These are phyloP conservation scores for Protonibea diacanthus DNA, from an alignment of 2,797 vertebrate genomes.

Conservation along the genomic window DNA sequence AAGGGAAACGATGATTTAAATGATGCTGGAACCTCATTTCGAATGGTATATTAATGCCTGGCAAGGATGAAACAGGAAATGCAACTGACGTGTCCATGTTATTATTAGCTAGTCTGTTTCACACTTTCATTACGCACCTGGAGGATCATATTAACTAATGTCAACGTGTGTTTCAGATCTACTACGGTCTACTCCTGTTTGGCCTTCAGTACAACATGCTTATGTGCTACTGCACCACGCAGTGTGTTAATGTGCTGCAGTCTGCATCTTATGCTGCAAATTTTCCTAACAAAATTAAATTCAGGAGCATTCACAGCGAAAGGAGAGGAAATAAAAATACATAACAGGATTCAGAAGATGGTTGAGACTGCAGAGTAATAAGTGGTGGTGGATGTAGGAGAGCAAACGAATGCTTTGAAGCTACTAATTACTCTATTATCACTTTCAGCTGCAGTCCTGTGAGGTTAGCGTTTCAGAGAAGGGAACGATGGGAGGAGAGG, in stretches of 20 bases:
- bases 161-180: constrained; percentile 5
- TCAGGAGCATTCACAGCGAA: constrained; percentile 37
- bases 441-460: constrained; percentile 53
- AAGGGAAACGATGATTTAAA: constrained; percentile 57
- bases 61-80: constrained; percentile 22
- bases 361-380: constrained; percentile 46
- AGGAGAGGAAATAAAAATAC: constrained; percentile 14
- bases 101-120: constrained; percentile 5
- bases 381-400: constrained; percentile 43
- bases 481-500: constrained; percentile 19
- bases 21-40: constrained; percentile 33
- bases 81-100: constrained; percentile 1
- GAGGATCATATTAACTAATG: constrained; percentile 23
- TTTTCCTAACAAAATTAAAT: constrained; percentile 54
- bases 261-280: constrained; percentile 47
- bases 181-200: constrained; percentile 3
- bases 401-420: constrained; percentile 68
- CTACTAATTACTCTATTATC: constrained; percentile 69
- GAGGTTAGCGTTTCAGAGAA: constrained; percentile 56
- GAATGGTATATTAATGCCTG: constrained; percentile 8
- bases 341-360: constrained; percentile 32
- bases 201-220: constrained; percentile 18
- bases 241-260: constrained; percentile 31
- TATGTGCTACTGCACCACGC: constrained; percentile 39
- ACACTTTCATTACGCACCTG: not conserved